Base-by-base conservation (phyloP, 2,113 vertebrate genomes). In the Spheniscus mendiculus region DNA sequence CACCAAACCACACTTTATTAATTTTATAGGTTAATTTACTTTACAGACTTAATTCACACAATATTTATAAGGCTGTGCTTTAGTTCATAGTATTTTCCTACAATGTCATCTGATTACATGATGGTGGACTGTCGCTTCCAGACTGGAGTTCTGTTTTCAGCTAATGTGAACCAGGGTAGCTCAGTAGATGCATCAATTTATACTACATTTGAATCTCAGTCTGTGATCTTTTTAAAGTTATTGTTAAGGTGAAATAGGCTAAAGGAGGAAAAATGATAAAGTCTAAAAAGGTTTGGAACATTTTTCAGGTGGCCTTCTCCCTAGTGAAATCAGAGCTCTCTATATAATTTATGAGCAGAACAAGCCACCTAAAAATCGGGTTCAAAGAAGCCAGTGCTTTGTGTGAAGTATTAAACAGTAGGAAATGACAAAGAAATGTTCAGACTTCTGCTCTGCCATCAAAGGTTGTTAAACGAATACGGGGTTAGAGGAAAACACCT, bases 401-500 rank as follows among this genome's bases (percentile, higher is more conserved):
- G 55, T 86, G 67, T 95, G 90, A 96, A 96, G 95, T 49, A 94
- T 96, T 92, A 92, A 94, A 72, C 87, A 90, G 67, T 49, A 94
- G 62, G 42, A 94, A 97, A 93, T 90, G 62, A 80, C 62, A 93
- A 93, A 88, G 53, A 95, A 97, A 66, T 81, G 82, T 83, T 94
- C 93, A 88, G 63, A 73, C 9, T 95, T 73, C 71, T 94, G 30
- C 70, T 94, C 79, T 93, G 83, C 74, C 74, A 94, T 79, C 71
- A 90, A 80, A 80, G 78, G 38, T 62, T 94, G 40, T 90, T 94
- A 92, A 94, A 85, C 0, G 34, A 69, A 83, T 40, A 61, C 0
- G 0, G 20, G 77, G 67, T 88, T 93, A 90, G 34, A 94, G 67
- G 87, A 90, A 94, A 97, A 96, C 42, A 91, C 62, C 62, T 91